phyloP scores from a whole-genome alignment of 2,797 vertebrate genomes.

The Microctenopoma stevenorrisi region DNA sequence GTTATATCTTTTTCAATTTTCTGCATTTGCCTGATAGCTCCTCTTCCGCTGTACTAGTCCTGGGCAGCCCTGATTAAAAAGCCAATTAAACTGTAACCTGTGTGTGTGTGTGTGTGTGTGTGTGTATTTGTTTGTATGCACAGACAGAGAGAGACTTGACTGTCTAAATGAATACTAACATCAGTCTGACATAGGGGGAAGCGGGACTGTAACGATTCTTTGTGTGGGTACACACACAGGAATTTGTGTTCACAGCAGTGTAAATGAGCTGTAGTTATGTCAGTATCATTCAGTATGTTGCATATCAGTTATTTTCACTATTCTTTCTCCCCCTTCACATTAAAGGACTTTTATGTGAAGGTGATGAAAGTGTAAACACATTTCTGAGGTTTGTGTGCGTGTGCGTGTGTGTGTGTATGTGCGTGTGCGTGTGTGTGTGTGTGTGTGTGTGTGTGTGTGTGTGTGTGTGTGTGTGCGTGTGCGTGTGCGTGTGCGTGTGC shows the following conservation, averaged over 20 bases:
- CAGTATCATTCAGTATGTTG: too few species aligned
- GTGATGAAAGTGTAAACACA: conserved; percentile 13
- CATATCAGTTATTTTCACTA: conserved; percentile 3
- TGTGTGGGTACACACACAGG: conserved; percentile 10
- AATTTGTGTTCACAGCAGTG: background rate
- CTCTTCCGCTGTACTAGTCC: background rate
- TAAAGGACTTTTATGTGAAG: conserved; percentile 2
- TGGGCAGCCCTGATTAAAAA: conserved; percentile 26
- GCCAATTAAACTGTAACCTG: conserved; percentile 3
- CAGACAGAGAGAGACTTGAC: conserved; percentile 10
- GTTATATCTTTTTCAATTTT: background rate
- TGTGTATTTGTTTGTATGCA: background rate
- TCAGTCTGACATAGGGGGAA: conserved; percentile 19
- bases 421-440: too few species aligned
- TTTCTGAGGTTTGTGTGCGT: background rate
- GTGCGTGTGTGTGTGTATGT: background rate
- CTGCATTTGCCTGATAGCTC: background rate
- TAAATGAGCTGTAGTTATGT: background rate
- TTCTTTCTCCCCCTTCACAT: conserved; percentile 1
- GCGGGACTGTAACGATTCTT: background rate
- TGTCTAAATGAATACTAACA: conserved; percentile 34
- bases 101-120: background rate
- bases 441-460: too few species aligned
- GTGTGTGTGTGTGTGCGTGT: too few species aligned
- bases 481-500: too few species aligned